Conservation (phyloP, 2,797 vertebrate genomes). For the Tympanoctomys barrerae region DNA sequence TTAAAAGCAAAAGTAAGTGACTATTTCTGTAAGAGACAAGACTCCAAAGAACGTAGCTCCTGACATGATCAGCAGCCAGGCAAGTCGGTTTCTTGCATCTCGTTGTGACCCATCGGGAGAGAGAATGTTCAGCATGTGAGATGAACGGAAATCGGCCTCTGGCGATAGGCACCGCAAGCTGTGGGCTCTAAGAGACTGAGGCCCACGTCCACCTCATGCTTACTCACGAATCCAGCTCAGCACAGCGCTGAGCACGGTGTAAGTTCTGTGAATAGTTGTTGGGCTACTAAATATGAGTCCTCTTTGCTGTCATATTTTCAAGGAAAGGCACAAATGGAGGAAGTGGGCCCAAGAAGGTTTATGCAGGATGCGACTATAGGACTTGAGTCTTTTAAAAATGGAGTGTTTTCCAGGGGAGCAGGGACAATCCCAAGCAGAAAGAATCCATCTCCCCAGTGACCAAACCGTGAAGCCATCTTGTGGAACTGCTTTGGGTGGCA, state of each 20-base stretch:
- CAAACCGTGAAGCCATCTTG: neutral
- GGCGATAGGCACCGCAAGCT: neutral
- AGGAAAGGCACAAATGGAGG: slow-evolving; percentile 19
- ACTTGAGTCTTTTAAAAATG: neutral
- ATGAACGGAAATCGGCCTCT: neutral
- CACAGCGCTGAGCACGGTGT: neutral
- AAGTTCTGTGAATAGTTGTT: neutral
- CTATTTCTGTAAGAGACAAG: neutral
- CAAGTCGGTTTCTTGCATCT: neutral
- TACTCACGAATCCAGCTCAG: neutral
- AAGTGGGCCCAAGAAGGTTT: neutral
- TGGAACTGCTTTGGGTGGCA: neutral
- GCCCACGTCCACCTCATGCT: neutral
- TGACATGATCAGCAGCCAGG: neutral
- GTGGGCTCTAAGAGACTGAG: neutral
- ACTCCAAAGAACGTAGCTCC: neutral
- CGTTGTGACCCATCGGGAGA: neutral
- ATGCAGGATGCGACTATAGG: neutral
- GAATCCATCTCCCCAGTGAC: neutral
- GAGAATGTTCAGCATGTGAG: neutral
- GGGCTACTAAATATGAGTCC: neutral
- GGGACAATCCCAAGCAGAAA: neutral
- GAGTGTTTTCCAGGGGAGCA: neutral
- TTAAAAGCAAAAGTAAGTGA: slow-evolving; percentile 26
- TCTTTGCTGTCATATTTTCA: slow-evolving; percentile 23